Percentiles rank a stretch among this genome's conserved stretches.
phyloP scores from a whole-genome alignment of 2,797 vertebrate species.

The Menidia menidia region DNA sequence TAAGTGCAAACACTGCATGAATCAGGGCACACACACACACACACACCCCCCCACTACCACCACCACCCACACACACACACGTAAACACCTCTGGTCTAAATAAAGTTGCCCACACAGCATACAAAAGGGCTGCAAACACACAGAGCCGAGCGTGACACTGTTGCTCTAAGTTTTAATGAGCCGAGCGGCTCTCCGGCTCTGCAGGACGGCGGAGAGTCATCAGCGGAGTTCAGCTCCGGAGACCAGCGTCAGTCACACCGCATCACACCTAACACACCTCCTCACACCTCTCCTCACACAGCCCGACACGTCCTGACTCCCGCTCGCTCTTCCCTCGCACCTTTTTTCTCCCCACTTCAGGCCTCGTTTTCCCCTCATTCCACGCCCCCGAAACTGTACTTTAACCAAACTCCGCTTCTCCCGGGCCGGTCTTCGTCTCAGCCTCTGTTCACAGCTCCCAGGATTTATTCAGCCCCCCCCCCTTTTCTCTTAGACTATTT shows the following conservation, averaged over 20 bases:
- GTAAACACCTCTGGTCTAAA: constrained; percentile 8
- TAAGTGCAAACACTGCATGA: constrained; percentile 2
- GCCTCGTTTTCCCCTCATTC: constrained; percentile 1
- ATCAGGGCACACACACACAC: neutral
- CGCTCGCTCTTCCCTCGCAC: constrained; percentile 59
- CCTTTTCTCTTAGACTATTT: neutral
- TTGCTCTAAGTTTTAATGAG: constrained; percentile 77
- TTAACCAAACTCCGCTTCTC: constrained; percentile 6
- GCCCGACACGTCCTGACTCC: constrained; percentile 51
- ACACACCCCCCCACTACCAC: too few species aligned
- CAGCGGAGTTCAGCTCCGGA: constrained; percentile 68
- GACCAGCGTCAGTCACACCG: constrained; percentile 68
- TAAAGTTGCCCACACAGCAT: constrained; percentile 25
- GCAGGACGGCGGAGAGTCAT: constrained; percentile 73
- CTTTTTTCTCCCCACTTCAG: constrained; percentile 34
- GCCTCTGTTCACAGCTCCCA: constrained; percentile 36
- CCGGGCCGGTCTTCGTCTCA: constrained; percentile 26
- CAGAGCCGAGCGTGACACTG: constrained; percentile 44
- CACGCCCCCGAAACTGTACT: constrained; percentile 16
- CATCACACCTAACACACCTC: constrained; percentile 68
- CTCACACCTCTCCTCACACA: constrained; percentile 67
- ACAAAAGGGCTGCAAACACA: constrained; percentile 19
- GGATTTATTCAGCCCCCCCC: constrained; percentile 23
- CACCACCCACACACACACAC: too few species aligned
- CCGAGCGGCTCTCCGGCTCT: constrained; percentile 65